Base-by-base conservation (phyloP, 2,113 vertebrate genomes). In the Brachyistius frenatus region DNA sequence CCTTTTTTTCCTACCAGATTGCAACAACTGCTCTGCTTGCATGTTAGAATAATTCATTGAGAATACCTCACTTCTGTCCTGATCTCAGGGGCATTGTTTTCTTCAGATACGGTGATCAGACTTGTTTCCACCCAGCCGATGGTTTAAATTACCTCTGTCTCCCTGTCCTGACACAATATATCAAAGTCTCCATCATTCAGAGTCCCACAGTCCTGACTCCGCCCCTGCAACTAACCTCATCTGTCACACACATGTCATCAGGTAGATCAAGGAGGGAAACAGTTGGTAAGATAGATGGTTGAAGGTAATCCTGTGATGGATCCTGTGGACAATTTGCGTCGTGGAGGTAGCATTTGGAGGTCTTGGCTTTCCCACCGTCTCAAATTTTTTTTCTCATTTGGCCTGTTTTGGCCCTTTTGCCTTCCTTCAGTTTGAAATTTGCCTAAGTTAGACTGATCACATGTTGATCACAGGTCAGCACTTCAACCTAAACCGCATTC, bases 121-220 rank as follows among this genome's bases (percentile, higher is more conserved):
- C 53, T 66, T 39, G 65, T 86, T 87, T 88, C 80, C 63, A 60
- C 61, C 37, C 66, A 72, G 65, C 90, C 91, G 86, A 78, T 93
- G 94, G 90, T 90, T 92, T 81, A 56, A 63, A 76, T 91, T 93
- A 87, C 68, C 64, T 60, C 81, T 67, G 76, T 89, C 84, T 86
- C 73, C 68, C 37, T 83, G 49, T 88, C 63, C 53, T 85, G 78
- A 83, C 73, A 63, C 46, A 36, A 5, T 89, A 83, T 73, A 86
- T 85, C 81, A 83, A 65, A 74, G 76, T 76, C 74, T 80, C 73
- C 64, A 80, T 88, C 78, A 55, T 71, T 79, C 77, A 81, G 39
- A 53, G 73, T 71, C 68, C 58, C 56, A 61, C 32, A 73, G 76
- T 69, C 54, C 75, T 23, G 68, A 61, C 66, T 76, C 54, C 74